Base-by-base conservation (phyloP, 2,797 vertebrate genomes). In the Pangasius krempfi region DNA sequence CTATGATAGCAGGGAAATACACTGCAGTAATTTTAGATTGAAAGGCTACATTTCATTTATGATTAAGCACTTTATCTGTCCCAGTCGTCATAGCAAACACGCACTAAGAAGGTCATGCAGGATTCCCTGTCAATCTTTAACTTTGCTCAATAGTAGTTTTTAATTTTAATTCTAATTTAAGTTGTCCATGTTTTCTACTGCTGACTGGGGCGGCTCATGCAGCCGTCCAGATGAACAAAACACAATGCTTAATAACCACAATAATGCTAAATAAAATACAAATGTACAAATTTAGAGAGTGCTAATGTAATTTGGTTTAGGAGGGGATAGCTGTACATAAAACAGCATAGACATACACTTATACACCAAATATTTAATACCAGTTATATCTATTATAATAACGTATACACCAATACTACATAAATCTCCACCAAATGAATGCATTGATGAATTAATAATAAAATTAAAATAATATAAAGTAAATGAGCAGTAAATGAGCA, bases 41-140 rank as follows among this genome's bases (percentile, higher is more conserved):
- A 92, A 92, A 93, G 88, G 89, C 72, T 82, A 83, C 52, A 68
- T 0, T 90, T 93, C 86, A 92, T 94, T 82, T 90, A 92, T 92
- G 91, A 94, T 91, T 91, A 27, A 93, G 84, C 27, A 80, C 13
- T 83, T 13, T 54, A 84, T 68, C 84, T 82, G 73, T 82, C 1
- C 37, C 68, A 85, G 87, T 56, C n/a, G 5, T 86, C 30, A 64
- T 22, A 84, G 52, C 40, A 83, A 66, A 27, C 44, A 25, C 37
- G 30, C 60, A 13, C 14, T 6, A 60, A 20, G 40, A 40, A 40
- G 40, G 7, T 47, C 62, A 84, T 37, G 25, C 25, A 12, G 27
- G 75, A 76, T 16, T 5, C 44, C 25, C 44, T 81, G 40, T 83
- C 75, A 70, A 33, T 25, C 52, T 79, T 1, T 58, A 58, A 56